These are phyloP conservation scores for Drosophila prolongata DNA, from an alignment of 2,888 invertebrate genomes.

Conservation along the genomic window DNA sequence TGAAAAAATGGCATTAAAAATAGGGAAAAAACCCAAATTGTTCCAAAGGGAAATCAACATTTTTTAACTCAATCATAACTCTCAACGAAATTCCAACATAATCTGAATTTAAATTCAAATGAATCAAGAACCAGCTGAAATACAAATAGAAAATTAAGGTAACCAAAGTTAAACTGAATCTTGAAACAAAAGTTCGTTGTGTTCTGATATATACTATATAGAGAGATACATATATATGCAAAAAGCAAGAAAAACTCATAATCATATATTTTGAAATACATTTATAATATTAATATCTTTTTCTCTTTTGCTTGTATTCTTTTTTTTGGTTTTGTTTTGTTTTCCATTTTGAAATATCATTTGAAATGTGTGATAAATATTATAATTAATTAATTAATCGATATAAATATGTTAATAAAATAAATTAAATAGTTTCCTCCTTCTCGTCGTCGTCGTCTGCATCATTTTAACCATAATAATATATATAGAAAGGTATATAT, in stretches of 20 bases:
- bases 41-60: slow-evolving; percentile 2
- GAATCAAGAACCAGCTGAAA: slow-evolving; percentile 13
- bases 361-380: slow-evolving; percentile 79
- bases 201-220: slow-evolving; percentile 50
- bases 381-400: slow-evolving; percentile 66
- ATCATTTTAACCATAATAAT: slow-evolving; percentile 50
- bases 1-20: neutral
- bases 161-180: slow-evolving; percentile 10
- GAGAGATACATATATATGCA: slow-evolving; percentile 58
- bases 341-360: slow-evolving; percentile 70
- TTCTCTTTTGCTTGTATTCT: slow-evolving; percentile 40
- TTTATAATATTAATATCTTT: slow-evolving; percentile 82
- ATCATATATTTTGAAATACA: slow-evolving; percentile 82
- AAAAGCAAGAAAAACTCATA: slow-evolving; percentile 83
- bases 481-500: slow-evolving; percentile 40
- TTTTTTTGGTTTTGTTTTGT: slow-evolving; percentile 49
- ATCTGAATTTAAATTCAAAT: slow-evolving; percentile 2
- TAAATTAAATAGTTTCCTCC: slow-evolving; percentile 67
- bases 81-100: neutral
- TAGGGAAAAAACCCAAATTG: neutral
- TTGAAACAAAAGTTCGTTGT: slow-evolving; percentile 62
- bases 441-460: slow-evolving; percentile 25
- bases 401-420: slow-evolving; percentile 79
- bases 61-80: slow-evolving; percentile 15
- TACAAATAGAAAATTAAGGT: neutral